phyloP scores from a whole-genome alignment of 2,113 vertebrate species.

The Macrotus californicus region DNA sequence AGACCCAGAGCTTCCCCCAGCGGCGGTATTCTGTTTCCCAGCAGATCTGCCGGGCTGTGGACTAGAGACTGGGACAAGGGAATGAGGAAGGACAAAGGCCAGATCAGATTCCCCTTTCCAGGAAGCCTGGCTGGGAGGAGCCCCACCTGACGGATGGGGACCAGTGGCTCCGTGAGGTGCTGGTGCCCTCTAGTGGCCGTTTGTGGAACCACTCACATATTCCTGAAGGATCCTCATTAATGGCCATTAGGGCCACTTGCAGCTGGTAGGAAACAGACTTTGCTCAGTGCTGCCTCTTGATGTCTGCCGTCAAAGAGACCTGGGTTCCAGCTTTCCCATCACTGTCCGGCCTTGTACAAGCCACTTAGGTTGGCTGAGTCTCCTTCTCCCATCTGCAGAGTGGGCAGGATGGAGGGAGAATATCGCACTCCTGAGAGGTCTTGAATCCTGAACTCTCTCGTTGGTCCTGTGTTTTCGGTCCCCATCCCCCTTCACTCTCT shows the following conservation, averaged over 20 bases:
- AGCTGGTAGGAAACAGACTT: background rate
- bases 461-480: background rate
- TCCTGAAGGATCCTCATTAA: background rate
- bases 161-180: background rate
- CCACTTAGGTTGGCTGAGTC: background rate
- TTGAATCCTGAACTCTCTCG: background rate
- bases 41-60: background rate
- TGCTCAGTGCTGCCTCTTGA: background rate
- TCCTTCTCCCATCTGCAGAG: background rate
- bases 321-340: no score
- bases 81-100: background rate
- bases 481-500: no score
- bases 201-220: fast-evolving
- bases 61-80: background rate
- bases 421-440: background rate
- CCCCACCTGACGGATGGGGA: fast-evolving
- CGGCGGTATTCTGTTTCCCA: background rate
- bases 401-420: fast-evolving
- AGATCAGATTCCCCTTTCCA: background rate
- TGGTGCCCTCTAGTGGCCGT: conserved; percentile 34
- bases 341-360: background rate
- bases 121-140: background rate
- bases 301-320: background rate
- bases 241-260: fast-evolving
- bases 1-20: background rate